These are phyloP conservation scores for Aeoliscus strigatus DNA, from an alignment of 2,797 vertebrate genomes.

Conservation along the genomic window DNA sequence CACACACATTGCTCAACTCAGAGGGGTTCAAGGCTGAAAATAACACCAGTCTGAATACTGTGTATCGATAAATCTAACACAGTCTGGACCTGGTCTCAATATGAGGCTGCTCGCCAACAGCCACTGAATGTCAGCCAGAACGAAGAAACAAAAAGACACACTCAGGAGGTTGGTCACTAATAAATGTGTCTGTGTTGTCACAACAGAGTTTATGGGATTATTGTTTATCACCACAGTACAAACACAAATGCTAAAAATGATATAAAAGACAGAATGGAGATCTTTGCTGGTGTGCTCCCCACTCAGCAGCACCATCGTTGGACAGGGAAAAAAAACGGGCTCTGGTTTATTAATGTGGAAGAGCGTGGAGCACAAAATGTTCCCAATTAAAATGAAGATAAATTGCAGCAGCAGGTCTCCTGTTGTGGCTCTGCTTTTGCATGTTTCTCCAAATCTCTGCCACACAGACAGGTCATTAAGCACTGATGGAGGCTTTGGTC, in stretches of 20 bases:
- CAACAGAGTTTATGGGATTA: not conserved
- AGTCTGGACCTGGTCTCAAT: constrained; percentile 8
- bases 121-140: too few relatives aligned
- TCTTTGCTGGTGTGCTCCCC: constrained; percentile 1
- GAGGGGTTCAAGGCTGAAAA: constrained; percentile 2
- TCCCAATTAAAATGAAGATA: constrained; percentile 75
- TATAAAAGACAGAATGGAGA: not conserved
- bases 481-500: constrained; percentile 27
- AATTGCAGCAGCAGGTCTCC: constrained; percentile 41
- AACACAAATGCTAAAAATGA: not conserved
- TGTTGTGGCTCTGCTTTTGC: constrained; percentile 26
- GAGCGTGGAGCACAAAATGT: constrained; percentile 66
- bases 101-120: not conserved
- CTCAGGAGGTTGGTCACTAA: not conserved
- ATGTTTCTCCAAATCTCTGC: constrained; percentile 40
- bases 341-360: constrained; percentile 66
- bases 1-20: constrained; percentile 11
- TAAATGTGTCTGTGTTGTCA: not conserved
- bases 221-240: not conserved
- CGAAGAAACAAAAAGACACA: too few relatives aligned
- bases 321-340: constrained; percentile 33
- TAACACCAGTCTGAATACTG: constrained; percentile 17
- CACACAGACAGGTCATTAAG: constrained; percentile 54
- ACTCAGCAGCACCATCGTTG: constrained; percentile 13
- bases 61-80: constrained; percentile 36